Percentiles rank a stretch among this genome's conserved stretches.
Conservation (phyloP, 1,140 invertebrate genomes). For the Drosophila yakuba region DNA sequence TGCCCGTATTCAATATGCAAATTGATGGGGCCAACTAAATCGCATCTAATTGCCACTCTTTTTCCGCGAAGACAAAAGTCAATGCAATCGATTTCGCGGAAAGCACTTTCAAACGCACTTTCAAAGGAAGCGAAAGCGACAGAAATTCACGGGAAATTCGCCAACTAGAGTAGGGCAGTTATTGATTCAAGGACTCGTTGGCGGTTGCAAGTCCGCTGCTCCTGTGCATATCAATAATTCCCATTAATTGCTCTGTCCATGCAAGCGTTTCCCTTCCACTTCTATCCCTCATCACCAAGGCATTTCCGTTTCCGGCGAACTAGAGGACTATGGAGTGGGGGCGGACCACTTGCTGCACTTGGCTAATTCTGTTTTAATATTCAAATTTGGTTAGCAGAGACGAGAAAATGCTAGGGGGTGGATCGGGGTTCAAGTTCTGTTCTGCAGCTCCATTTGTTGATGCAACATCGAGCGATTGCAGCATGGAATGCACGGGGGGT, state of each 20-base stretch:
- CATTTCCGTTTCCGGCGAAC: constrained; percentile 51
- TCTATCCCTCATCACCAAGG: neutral
- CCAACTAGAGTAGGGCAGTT: constrained; percentile 49
- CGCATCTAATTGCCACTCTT: constrained; percentile 44
- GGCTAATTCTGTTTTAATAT: constrained; percentile 77
- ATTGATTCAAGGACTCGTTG: constrained; percentile 32
- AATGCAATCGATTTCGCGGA: constrained; percentile 56
- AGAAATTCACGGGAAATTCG: constrained; percentile 35
- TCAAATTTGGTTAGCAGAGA: constrained; percentile 62
- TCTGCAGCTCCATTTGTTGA: constrained; percentile 32
- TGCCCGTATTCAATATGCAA: constrained; percentile 43
- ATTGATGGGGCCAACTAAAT: constrained; percentile 22
- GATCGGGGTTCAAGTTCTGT: constrained; percentile 13
- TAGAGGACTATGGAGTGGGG: neutral
- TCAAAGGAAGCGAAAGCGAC: constrained; percentile 31
- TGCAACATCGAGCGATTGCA: constrained; percentile 39
- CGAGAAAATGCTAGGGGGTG: constrained; percentile 45
- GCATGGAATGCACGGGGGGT: constrained; percentile 7
- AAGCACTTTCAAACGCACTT: constrained; percentile 46
- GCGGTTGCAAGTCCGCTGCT: neutral
- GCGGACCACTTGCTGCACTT: constrained; percentile 59
- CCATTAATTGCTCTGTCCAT: constrained; percentile 41
- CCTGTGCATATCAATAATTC: constrained; percentile 43
- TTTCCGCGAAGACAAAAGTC: constrained; percentile 31
- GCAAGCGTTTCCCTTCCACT: constrained; percentile 8